Conservation (phyloP, 2,113 vertebrate species). For the Petroica traversi region DNA sequence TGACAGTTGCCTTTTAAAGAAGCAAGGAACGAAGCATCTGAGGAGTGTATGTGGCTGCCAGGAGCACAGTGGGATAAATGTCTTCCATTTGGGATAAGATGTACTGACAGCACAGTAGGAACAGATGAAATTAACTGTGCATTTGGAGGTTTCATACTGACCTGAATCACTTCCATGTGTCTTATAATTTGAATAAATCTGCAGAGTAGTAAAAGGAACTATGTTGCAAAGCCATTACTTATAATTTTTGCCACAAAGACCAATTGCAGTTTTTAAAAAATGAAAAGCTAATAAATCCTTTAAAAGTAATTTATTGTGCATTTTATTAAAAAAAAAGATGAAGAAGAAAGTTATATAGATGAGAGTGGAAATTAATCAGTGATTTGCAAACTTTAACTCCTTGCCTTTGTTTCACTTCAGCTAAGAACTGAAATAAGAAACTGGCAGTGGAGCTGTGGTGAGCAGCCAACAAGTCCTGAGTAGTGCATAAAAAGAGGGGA, state of each 20-base stretch:
- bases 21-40: not conserved
- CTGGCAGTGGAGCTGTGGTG: not conserved
- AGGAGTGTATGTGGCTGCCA: not conserved
- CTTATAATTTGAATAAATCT: not conserved
- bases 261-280: not conserved
- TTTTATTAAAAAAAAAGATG: not conserved
- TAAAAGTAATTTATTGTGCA: not conserved
- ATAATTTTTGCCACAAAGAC: not conserved
- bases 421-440: fast-evolving
- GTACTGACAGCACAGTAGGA: constrained; percentile 1
- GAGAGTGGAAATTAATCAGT: not conserved
- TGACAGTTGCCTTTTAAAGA: not conserved
- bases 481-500: not conserved
- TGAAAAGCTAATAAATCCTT: not conserved
- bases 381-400: not conserved
- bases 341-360: not conserved
- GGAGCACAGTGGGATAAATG: constrained; percentile 8
- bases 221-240: not conserved
- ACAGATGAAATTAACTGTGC: constrained; percentile 14
- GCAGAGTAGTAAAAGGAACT: not conserved
- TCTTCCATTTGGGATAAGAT: not conserved
- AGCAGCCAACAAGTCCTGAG: not conserved
- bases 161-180: not conserved
- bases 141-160: not conserved
- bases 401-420: not conserved